Conservation (phyloP, 2,888 invertebrate species). For the Cabera pusaria region DNA sequence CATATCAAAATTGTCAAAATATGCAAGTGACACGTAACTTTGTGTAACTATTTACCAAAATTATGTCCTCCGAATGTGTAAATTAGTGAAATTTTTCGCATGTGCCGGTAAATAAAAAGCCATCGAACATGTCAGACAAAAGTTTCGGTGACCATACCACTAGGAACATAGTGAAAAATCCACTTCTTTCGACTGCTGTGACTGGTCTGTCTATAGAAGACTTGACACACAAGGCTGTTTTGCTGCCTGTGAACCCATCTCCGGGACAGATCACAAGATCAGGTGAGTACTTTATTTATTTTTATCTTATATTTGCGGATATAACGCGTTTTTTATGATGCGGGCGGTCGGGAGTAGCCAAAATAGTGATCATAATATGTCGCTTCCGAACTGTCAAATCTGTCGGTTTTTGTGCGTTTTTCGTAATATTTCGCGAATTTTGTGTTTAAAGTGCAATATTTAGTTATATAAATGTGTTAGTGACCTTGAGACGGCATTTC, state of each 20-base stretch:
- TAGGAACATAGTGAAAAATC: slow-evolving; percentile 83
- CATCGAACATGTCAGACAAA: slow-evolving; percentile 69
- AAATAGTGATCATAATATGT: slow-evolving; percentile 41
- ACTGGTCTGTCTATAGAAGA: slow-evolving; percentile 89
- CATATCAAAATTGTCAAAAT: slow-evolving; percentile 63
- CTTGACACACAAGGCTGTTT: slow-evolving; percentile 87
- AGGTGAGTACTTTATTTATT: slow-evolving; percentile 72
- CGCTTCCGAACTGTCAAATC: slow-evolving; percentile 45
- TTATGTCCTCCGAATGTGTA: slow-evolving; percentile 80
- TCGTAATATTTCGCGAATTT: slow-evolving; percentile 22
- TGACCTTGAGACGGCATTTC: slow-evolving; percentile 3
- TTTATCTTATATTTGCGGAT: slow-evolving; percentile 48
- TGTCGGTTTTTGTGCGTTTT: slow-evolving; percentile 30
- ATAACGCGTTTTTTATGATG: slow-evolving; percentile 50
- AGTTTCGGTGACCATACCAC: slow-evolving; percentile 72
- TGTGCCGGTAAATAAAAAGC: slow-evolving; percentile 53
- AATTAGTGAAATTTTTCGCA: slow-evolving; percentile 66
- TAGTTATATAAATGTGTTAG: slow-evolving; percentile 6
- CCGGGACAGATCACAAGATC: slow-evolving; percentile 63
- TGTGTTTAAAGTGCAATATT: slow-evolving; percentile 22
- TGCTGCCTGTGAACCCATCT: slow-evolving; percentile 85
- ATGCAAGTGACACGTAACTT: slow-evolving; percentile 81
- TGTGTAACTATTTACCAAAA: slow-evolving; percentile 74
- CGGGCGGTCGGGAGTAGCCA: slow-evolving; percentile 41
- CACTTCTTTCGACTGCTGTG: slow-evolving; percentile 88